phyloP scores from a whole-genome alignment of 2,113 vertebrate genomes.

The Rattus rattus region DNA sequence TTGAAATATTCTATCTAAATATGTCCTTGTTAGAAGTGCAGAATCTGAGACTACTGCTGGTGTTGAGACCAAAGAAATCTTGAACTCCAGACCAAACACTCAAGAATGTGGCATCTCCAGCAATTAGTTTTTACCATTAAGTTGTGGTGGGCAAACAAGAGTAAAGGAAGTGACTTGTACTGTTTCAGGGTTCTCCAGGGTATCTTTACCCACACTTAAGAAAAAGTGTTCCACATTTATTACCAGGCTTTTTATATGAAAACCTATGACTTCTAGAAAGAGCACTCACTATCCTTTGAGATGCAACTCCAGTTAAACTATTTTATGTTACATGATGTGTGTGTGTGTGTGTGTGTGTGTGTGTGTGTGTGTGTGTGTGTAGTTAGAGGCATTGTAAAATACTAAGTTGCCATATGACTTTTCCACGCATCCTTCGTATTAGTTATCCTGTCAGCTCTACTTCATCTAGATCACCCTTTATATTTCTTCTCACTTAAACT shows the following conservation, averaged over 20 bases:
- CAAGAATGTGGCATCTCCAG: not conserved
- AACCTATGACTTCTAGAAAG: not conserved
- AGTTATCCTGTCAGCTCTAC: no score
- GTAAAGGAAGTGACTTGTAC: not conserved
- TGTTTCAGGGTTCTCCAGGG: no score
- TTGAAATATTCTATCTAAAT: not conserved
- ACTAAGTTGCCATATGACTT: not conserved
- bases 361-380: no score
- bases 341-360: not conserved
- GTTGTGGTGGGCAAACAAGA: not conserved
- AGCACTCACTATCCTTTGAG: not conserved
- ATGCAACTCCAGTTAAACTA: not conserved
- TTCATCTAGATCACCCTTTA: not conserved
- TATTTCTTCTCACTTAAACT: not conserved
- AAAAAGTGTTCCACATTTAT: no score
- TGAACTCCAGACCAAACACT: not conserved
- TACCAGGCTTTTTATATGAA: not conserved
- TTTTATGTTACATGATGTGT: not conserved
- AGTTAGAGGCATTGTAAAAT: not conserved
- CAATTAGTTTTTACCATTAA: not conserved
- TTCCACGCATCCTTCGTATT: not conserved
- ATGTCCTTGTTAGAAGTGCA: not conserved
- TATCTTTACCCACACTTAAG: not conserved
- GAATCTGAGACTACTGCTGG: not conserved
- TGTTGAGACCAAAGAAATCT: not conserved